These are phyloP conservation scores for Scytalopus superciliaris DNA, from an alignment of 2,113 vertebrate species.

Conservation along the genomic window DNA sequence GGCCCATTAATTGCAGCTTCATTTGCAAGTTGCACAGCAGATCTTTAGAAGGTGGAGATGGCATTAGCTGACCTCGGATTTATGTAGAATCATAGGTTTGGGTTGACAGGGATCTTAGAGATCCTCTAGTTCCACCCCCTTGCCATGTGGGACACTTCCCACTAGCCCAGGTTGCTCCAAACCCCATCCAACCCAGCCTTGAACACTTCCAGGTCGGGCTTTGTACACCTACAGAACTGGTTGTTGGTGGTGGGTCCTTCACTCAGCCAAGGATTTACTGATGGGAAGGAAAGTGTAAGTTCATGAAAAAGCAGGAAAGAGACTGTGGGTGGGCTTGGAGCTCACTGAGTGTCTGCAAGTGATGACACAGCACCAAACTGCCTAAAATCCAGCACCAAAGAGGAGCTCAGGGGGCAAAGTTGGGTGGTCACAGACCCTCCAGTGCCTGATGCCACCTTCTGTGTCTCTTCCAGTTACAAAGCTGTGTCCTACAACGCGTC, in stretches of 20 bases:
- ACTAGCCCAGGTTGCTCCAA: not conserved
- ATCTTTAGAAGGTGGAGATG: not conserved
- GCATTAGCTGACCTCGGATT: not conserved
- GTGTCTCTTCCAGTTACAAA: slow-evolving; percentile 79
- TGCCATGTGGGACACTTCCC: not conserved
- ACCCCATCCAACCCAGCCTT: not conserved
- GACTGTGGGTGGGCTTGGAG: not conserved
- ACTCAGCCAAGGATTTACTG: not conserved
- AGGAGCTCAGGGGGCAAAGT: accelerated
- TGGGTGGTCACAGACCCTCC: not conserved
- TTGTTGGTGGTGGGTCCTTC: not conserved
- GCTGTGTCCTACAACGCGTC: slow-evolving; percentile 83
- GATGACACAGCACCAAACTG: not conserved
- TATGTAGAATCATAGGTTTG: not conserved
- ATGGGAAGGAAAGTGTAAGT: not conserved
- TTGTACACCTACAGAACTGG: accelerated
- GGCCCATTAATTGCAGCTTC: not conserved
- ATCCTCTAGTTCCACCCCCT: not conserved
- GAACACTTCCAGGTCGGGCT: not conserved
- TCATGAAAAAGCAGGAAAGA: not conserved
- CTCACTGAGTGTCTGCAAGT: not conserved
- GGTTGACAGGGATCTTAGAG: not conserved
- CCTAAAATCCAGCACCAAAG: not conserved
- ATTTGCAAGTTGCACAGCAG: not conserved
- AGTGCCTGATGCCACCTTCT: not conserved